These are phyloP conservation scores for Cyclophora punctaria DNA, from an alignment of 2,888 invertebrate species.

Conservation along the genomic window DNA sequence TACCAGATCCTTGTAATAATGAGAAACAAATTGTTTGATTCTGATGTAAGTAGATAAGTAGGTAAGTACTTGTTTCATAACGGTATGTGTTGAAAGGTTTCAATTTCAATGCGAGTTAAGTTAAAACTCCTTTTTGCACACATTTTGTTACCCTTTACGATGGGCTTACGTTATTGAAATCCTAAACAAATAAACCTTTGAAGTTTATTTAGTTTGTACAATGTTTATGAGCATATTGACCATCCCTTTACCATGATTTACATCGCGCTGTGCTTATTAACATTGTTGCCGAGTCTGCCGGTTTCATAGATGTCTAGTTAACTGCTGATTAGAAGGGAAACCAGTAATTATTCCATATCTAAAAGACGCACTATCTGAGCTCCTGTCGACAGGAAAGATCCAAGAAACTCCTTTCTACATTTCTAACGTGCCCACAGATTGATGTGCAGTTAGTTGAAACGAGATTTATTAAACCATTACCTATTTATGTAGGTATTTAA, in stretches of 20 bases:
- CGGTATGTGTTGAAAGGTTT: not conserved
- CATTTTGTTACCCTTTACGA: conserved; percentile 9
- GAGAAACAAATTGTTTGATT: not conserved
- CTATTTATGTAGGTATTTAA: conserved; percentile 20
- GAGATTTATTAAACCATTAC: conserved; percentile 17
- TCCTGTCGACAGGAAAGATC: conserved; percentile 16
- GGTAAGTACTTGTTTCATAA: not conserved
- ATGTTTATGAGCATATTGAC: conserved; percentile 5
- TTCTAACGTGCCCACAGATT: conserved; percentile 18
- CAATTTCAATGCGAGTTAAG: not conserved
- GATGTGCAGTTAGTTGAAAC: conserved; percentile 29
- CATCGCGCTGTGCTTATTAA: not conserved
- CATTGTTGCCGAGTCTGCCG: conserved; percentile 3
- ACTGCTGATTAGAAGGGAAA: conserved; percentile 20
- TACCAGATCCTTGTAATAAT: too few relatives aligned
- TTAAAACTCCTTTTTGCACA: conserved; percentile 2
- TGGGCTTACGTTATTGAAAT: conserved; percentile 20
- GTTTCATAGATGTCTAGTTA: conserved; percentile 18
- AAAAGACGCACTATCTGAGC: conserved; percentile 22
- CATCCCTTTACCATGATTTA: conserved; percentile 2
- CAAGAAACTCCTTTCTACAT: conserved; percentile 26
- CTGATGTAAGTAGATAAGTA: not conserved
- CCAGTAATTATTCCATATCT: conserved; percentile 31
- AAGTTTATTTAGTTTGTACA: conserved; percentile 9
- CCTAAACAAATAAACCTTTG: conserved; percentile 21